Evolutionary conservation across 1,140 invertebrate genomes (phyloP), one percentile per base, ranked within the genome.

Genomic region (Drosophila ficusphila): DNA sequence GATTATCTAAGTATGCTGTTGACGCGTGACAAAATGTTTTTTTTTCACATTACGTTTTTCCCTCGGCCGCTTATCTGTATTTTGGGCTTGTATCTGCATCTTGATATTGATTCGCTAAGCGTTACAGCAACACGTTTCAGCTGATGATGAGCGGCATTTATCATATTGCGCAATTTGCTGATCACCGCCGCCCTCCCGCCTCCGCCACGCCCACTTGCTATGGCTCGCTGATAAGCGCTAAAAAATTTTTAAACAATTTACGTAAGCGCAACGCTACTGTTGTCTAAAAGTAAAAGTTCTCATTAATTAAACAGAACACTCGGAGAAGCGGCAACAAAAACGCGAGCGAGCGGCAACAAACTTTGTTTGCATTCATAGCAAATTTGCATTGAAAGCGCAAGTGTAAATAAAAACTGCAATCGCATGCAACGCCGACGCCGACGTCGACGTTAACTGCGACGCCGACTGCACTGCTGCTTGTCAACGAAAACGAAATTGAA

Each of bases 91-190:
- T 62, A 76, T 85, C 79, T 85, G 76, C 71, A 67, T 75, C 60
- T 75, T 75, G 58, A 75, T 68, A 76, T 76, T 67, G 72, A 76
- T 76, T 76, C 60, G 47, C 44, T 1, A 6, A 14, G 31, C 31
- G 54, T 74, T 75, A 75, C 72, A 75, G 51, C 58, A 33, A 51
- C 69, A 61, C 39, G 54, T 42, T 46, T 36, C 41, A 29, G 47
- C 27, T 34, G 23, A 29, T 31, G 68, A 12, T 69, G 61, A 71
- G 65, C 68, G 70, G 57, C 70, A 53, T 76, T 81, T 73, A 88
- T 77, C 82, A 89, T 86, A 88, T 86, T 86, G 83, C 82, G 82
- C 82, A 86, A 86, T 88, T 86, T 71, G 74, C 77, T 67, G 67
- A 86, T 81, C 56, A 16, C 23, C 49, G 18, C 52, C 18, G 2